Base-by-base conservation (phyloP, 2,888 invertebrate genomes). In the Lacanobia oleracea region DNA sequence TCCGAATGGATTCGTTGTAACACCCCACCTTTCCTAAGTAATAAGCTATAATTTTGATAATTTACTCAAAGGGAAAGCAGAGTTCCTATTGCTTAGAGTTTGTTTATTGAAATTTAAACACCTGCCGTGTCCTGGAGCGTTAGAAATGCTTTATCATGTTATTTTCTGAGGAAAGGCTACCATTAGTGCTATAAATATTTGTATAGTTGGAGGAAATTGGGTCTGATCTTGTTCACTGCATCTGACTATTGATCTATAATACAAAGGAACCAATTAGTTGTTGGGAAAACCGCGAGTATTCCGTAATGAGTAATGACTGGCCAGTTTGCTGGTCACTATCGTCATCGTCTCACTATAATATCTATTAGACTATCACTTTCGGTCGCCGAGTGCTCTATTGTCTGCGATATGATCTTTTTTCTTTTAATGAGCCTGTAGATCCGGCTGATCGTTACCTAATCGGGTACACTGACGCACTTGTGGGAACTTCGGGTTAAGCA, bases 361-460 rank as follows among this genome's bases (percentile, higher is more conserved):
- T 94, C 93, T 93, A 92, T 92, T 91, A 92, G 88, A 94, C 94
- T 95, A 95, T 94, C 94, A 94, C 95, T 95, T 94, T 94, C 93
- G 88, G 94, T 92, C 93, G 91, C 89, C 90, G 93, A 93, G 93
- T 94, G 91, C 90, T 92, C 92, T 92, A 94, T 95, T 94, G 95
- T 95, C 89, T 88, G 90, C 86, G 93, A 94, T 94, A 93, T 92
- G 90, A 95, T 94, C 94, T 91, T 92, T 93, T 93, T 94, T 91
- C 87, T 88, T 91, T 92, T 95, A 94, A 95, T 94, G 93, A 93
- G 91, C 90, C 88, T 87, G 90, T 90, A 92, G 93, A 93, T 95
- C 95, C 94, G 94, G 95, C 91, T 91, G 92, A 91, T 92, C 83
- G 93, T 94, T 94, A 93, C 93, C 90, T 94, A 94, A 95, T 91